Evolutionary conservation across 2,797 vertebrate species (phyloP).

Genomic region (Hoplostethus mediterraneus): DNA sequence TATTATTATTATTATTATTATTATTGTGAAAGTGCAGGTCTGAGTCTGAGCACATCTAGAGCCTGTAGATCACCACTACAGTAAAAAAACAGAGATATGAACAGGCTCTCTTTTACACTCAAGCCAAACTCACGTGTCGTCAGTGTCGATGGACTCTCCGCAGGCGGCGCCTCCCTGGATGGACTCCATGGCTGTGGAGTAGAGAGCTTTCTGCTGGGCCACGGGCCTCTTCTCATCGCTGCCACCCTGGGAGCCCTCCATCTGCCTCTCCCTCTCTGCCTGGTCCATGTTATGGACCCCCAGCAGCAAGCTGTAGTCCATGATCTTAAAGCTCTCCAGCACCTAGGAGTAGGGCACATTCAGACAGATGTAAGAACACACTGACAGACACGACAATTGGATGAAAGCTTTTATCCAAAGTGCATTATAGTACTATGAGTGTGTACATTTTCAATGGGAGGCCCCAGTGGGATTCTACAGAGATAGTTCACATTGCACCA

Average conservation of each 20-base stretch:
- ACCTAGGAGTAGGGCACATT: constrained; percentile 79
- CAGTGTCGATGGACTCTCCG: constrained; percentile 93
- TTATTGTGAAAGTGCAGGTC: background rate
- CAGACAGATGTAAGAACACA: constrained; percentile 6
- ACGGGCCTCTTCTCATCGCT: constrained; percentile 93
- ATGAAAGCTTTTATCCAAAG: constrained; percentile 18
- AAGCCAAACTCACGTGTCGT: constrained; percentile 91
- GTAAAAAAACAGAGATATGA: background rate
- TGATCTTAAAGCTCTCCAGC: constrained; percentile 99
- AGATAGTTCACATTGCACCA: no score
- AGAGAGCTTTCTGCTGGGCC: constrained; percentile 98
- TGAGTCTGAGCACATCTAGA: background rate
- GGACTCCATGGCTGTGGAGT: constrained; percentile 99
- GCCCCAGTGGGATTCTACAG: constrained; percentile 3
- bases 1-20: no score
- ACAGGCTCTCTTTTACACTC: background rate
- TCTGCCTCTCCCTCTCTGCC: constrained; percentile 91
- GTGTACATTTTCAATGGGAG: background rate
- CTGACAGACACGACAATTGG: constrained; percentile 25
- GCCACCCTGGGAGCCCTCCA: constrained; percentile 89
- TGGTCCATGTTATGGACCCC: constrained; percentile 98
- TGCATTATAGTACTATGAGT: constrained; percentile 1
- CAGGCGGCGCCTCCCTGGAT: constrained; percentile 96
- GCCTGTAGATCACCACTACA: background rate
- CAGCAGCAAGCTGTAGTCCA: constrained; percentile 98